Conservation (phyloP, 2,797 vertebrate species). For the Melanitta fusca region DNA sequence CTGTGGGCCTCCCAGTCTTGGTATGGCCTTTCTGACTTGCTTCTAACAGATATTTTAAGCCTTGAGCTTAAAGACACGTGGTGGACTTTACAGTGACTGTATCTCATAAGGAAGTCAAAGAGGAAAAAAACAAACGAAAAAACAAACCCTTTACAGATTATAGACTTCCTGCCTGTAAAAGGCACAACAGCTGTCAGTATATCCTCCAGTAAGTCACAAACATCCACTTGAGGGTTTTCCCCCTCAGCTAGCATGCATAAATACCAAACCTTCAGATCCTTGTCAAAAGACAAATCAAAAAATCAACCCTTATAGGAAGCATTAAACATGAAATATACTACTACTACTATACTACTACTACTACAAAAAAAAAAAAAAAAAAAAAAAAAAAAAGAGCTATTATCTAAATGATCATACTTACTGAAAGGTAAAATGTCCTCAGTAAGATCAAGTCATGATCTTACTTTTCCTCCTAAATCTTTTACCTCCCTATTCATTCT, state of each 20-base stretch:
- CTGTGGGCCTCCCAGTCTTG: neutral
- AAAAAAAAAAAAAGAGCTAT: neutral
- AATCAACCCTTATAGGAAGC: neutral
- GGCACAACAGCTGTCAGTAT: neutral
- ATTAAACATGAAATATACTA: neutral
- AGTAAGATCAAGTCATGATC: neutral
- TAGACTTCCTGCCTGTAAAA: constrained; percentile 55
- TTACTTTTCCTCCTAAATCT: neutral
- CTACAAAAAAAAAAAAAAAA: too few relatives aligned
- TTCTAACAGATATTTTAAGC: constrained; percentile 44
- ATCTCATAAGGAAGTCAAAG: constrained; percentile 7
- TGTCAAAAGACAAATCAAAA: neutral
- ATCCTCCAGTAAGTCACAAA: constrained; percentile 45
- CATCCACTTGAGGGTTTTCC: neutral
- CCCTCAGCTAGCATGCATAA: neutral
- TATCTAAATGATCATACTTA: neutral
- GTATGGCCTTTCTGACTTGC: neutral
- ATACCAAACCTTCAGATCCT: neutral
- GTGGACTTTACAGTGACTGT: constrained; percentile 11
- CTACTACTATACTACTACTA: neutral
- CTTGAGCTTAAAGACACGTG: constrained; percentile 4
- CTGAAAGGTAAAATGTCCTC: neutral
- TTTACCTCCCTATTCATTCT: neutral
- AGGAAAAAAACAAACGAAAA: neutral
- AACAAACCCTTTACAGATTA: constrained; percentile 22